Evolutionary conservation across 1,140 invertebrate genomes (phyloP).

Genomic region (Plectrocnemia conspersa): DNA sequence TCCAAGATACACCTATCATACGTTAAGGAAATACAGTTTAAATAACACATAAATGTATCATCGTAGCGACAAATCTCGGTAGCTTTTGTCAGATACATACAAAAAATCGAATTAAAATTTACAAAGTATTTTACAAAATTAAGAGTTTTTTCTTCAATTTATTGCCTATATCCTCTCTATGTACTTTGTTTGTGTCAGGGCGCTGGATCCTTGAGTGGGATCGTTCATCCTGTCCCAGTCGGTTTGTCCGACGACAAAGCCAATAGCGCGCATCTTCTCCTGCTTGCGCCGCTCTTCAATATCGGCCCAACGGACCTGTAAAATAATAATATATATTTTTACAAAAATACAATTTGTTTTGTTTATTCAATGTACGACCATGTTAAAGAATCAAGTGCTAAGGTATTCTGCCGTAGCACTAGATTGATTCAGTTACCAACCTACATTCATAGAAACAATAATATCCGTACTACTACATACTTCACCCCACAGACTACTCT

Average conservation of each 20-base stretch:
- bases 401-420: no score
- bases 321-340: slow-evolving; percentile 21
- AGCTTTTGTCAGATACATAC: no score
- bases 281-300: slow-evolving; percentile 86
- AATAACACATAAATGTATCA: no score
- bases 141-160: neutral
- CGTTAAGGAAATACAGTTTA: no score
- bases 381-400: neutral
- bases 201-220: slow-evolving; percentile 79
- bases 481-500: no score
- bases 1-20: no score
- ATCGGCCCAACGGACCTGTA: slow-evolving; percentile 94
- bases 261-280: slow-evolving; percentile 85
- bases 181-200: slow-evolving; percentile 91
- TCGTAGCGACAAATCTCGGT: no score
- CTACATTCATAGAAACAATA: no score
- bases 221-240: slow-evolving; percentile 94
- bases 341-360: neutral
- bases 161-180: slow-evolving; percentile 58
- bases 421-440: no score
- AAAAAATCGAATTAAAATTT: no score
- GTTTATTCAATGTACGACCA: neutral
- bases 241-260: slow-evolving; percentile 92
- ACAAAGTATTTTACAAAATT: neutral
- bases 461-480: no score